Evolutionary conservation across 2,113 vertebrate genomes (phyloP).

Genomic region (Phyllopteryx taeniolatus): DNA sequence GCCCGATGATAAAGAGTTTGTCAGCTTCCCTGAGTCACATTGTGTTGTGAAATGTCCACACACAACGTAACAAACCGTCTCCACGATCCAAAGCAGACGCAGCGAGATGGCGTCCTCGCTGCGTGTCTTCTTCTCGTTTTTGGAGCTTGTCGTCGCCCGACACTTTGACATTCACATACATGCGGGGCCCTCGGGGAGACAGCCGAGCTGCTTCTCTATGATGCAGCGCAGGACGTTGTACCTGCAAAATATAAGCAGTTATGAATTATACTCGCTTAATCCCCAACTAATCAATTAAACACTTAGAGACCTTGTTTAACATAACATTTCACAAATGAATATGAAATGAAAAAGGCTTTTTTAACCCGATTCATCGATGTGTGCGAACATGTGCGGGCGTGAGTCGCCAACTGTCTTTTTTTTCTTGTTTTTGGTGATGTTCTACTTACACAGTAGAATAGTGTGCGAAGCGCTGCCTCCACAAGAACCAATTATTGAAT

Average conservation of each 20-base stretch:
- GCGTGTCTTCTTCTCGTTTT: neutral
- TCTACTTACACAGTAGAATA: too few relatives aligned
- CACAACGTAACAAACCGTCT: neutral
- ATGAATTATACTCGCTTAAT: neutral
- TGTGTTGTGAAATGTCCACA: neutral
- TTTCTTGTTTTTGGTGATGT: too few relatives aligned
- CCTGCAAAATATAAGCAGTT: slow-evolving; percentile 34
- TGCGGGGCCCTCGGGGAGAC: slow-evolving; percentile 76
- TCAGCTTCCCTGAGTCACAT: neutral
- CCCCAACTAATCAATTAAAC: too few relatives aligned
- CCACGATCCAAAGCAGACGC: neutral
- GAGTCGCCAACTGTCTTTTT: too few relatives aligned
- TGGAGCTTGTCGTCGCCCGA: neutral
- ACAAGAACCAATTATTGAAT: too few relatives aligned
- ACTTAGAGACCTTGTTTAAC: too few relatives aligned
- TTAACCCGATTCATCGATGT: too few relatives aligned
- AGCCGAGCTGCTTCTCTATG: slow-evolving; percentile 86
- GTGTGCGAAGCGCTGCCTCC: too few relatives aligned
- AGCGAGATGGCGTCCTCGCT: neutral
- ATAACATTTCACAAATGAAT: too few relatives aligned
- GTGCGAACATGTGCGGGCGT: too few relatives aligned
- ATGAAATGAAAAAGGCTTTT: too few relatives aligned
- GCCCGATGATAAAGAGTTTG: too few relatives aligned
- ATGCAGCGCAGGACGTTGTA: slow-evolving; percentile 81
- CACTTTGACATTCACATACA: slow-evolving; percentile 59